Conservation (phyloP, 2,797 vertebrate species). For the Pogonophryne albipinna region DNA sequence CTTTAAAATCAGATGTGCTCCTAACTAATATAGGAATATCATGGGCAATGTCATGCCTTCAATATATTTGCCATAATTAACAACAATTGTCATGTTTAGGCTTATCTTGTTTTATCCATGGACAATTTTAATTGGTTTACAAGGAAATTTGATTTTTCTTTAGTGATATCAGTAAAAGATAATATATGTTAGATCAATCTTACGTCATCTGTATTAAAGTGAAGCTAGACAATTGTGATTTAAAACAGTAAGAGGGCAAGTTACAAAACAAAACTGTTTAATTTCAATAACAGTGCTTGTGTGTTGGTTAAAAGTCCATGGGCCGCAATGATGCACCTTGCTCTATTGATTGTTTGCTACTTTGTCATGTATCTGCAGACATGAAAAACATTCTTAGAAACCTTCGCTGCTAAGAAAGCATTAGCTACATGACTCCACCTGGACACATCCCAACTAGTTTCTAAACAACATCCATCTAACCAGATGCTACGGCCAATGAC, state of each 20-base stretch:
- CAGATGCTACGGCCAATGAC: neutral
- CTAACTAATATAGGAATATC: neutral
- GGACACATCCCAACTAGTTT: conserved; percentile 16
- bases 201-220: neutral
- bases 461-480: conserved; percentile 20
- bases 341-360: conserved; percentile 21
- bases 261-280: neutral
- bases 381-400: conserved; percentile 20
- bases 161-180: neutral
- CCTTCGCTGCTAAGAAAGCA: conserved; percentile 21
- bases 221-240: neutral
- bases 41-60: neutral
- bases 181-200: no score
- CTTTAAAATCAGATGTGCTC: neutral
- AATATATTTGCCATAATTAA: neutral
- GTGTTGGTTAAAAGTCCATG: conserved; percentile 13
- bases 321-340: neutral
- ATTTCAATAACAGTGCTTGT: neutral
- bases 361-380: neutral
- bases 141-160: neutral
- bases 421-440: conserved; percentile 25
- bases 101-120: neutral
- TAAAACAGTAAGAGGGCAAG: neutral
- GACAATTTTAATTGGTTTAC: neutral
- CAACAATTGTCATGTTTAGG: neutral